Evolutionary conservation across 2,797 vertebrate species (phyloP).

Genomic region (Rhabdophis nuchalis): DNA sequence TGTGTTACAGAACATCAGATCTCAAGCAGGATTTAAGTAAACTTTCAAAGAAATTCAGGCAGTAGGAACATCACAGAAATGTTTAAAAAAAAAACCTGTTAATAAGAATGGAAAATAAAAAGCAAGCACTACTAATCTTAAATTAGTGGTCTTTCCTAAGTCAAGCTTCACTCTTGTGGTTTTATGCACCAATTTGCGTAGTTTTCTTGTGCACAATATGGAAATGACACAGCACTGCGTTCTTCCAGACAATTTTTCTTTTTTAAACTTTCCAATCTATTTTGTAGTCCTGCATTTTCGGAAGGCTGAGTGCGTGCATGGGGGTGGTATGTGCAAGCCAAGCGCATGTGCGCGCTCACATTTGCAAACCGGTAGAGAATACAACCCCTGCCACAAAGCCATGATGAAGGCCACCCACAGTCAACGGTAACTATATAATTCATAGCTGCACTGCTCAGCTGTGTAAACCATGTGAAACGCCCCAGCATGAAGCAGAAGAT

Average conservation of each 20-base stretch:
- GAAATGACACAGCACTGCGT: neutral
- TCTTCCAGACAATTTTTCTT: neutral
- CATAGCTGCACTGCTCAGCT: neutral
- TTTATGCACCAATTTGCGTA: neutral
- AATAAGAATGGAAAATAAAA: neutral
- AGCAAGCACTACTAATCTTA: neutral
- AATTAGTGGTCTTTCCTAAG: neutral
- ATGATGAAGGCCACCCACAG: neutral
- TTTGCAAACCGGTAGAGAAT: too few relatives aligned
- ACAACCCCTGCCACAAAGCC: too few relatives aligned
- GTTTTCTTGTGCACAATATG: neutral
- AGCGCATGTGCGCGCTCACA: too few relatives aligned
- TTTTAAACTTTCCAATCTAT: neutral
- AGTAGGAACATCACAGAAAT: neutral
- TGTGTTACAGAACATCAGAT: accelerated
- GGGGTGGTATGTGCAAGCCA: too few relatives aligned
- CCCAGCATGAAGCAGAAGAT: neutral
- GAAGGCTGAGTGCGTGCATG: too few relatives aligned
- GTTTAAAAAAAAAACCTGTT: neutral
- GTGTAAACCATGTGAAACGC: neutral
- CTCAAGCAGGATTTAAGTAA: neutral
- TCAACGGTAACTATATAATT: neutral
- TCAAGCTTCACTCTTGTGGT: neutral
- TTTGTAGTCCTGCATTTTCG: neutral
- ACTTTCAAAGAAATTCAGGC: neutral